Base-by-base conservation (phyloP, 2,113 vertebrate species). In the Ophthalmolycus amberensis region DNA sequence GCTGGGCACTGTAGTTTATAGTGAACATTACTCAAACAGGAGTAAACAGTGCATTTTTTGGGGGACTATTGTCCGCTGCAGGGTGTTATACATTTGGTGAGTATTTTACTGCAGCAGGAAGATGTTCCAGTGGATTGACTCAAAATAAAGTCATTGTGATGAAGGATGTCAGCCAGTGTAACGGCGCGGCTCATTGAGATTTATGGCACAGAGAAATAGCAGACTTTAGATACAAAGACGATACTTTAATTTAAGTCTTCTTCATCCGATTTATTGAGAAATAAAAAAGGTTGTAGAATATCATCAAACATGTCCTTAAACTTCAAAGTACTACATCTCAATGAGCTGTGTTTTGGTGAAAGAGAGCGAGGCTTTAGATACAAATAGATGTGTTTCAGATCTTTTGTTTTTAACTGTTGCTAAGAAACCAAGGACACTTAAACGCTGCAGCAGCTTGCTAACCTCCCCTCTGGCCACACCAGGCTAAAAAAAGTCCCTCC, bases 391-490 rank as follows among this genome's bases (percentile, higher is more conserved):
- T 77, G 85, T 75, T 63, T 84, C 66, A 74, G 76, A 64, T 82
- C 66, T 85, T 92, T 90, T 91, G 82, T 91, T 88, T 91, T 84
- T 85, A 79, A 73, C 76, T 87, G 90, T 94, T 93, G 89, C 85
- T 87, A 86, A 87, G 87, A 85, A 85, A 82, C 81, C 70, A 78
- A 85, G 86, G 80, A 84, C 87, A 75, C 71, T 92, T 89, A 76
- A 90, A 90, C 73, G 86, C 89, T 81, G 71, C 84, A 88, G 90
- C 90, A 81, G 84, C 88, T 85, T 78, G 84, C 71, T 52, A 54
- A 79, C 72, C 59, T 58, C 90, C 85, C 54, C 74, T 85, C 58
- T 84, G 67, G 69, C 56, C 72, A 69, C 81, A 77, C 4, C 8
- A 56, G 75, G 69, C 71, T 62, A 58, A 83, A 77, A 78, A 6